Base-by-base conservation (phyloP, 2,888 invertebrate genomes). In the Drosophila percnosoma region DNA sequence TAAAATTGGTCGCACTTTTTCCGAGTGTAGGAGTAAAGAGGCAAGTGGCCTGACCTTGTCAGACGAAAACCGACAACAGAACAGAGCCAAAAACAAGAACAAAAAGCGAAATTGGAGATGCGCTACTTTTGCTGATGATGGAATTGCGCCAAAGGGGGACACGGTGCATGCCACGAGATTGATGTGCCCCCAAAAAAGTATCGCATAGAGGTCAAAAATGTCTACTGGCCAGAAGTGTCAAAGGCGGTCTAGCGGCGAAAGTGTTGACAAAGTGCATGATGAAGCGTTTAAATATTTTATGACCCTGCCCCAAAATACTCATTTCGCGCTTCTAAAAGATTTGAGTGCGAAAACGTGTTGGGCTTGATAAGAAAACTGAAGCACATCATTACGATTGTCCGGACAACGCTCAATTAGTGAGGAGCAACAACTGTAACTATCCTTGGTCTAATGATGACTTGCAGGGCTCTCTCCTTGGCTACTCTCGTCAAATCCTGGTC, bases 271-370 rank as follows among this genome's bases (percentile, higher is more conserved):
- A 87, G 76, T 88, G 83, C 87, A 76, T 68, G 81, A 87, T 75
- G 75, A 83, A 82, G 77, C 75, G 72, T 74, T 83, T 89, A 77
- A 89, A 90, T 87, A 88, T 90, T 87, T 90, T 83, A 90, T 75
- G 68, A 21, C 61, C 52, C 68, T 73, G 68, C 33, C 65, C 54
- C 70, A 31, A 76, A 84, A 75, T 73, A 81, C 68, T 51, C 51
- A 69, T 31, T 36, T 34, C 60, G 59, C 54, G 73, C 73, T 71
- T 73, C 86, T 45, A 15, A 89, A 90, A 89, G 71, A 84, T 84
- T 78, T 80, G 78, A 87, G 87, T 87, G 90, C 72, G 73, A 86
- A 87, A 87, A 80, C 87, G 78, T 88, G 90, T 87, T 81, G 72
- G 40, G 84, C 63, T 31, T 15, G 42, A 55, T 48, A 65, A 45